phyloP scores from a whole-genome alignment of 2,113 vertebrate species.

The Malurus alboscapulatus region DNA sequence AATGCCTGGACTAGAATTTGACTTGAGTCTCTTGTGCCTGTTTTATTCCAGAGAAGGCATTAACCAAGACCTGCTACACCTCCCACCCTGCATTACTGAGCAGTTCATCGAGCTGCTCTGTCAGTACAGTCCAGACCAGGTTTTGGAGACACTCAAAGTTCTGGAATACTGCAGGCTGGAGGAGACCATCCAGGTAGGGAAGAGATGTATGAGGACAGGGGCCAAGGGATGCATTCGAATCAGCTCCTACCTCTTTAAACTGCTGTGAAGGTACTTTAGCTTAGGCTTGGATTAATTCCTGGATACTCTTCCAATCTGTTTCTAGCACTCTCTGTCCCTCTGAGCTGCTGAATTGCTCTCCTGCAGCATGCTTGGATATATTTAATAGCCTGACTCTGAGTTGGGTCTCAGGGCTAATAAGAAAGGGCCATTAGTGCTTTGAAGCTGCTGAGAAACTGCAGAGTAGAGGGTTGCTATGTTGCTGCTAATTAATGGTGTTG shows the following conservation, averaged over 20 bases:
- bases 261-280: background rate
- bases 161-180: conserved; percentile 90
- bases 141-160: conserved; percentile 80
- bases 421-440: background rate
- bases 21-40: background rate
- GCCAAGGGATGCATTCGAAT: background rate
- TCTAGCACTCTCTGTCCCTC: background rate
- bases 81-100: conserved; percentile 81
- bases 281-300: background rate
- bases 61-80: conserved; percentile 70
- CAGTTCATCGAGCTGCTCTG: conserved; percentile 86
- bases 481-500: background rate
- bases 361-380: background rate
- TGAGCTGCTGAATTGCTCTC: background rate
- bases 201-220: background rate
- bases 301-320: background rate
- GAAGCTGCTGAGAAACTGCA: background rate
- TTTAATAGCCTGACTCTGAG: background rate
- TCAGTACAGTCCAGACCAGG: conserved; percentile 80
- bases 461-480: background rate
- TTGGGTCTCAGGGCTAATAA: background rate
- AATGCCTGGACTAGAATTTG: background rate
- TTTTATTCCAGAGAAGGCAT: conserved; percentile 82
- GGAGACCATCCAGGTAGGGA: conserved; percentile 86
- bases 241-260: background rate